Conservation (phyloP, 2,888 invertebrate species). For the Ectemnius cavifrons region DNA sequence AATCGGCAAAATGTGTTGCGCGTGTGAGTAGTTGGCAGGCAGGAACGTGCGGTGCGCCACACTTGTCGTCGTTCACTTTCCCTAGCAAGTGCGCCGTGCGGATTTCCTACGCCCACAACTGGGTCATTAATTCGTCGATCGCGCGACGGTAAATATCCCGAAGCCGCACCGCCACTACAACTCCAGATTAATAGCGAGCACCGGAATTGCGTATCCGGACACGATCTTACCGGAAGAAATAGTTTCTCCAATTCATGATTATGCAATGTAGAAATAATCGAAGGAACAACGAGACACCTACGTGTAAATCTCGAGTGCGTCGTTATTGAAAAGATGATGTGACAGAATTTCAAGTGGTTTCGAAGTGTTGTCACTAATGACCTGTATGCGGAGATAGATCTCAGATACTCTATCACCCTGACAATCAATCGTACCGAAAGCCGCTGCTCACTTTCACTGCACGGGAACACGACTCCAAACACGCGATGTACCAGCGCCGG, state of each 20-base stretch:
- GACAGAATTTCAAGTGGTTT: background rate
- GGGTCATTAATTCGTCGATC: constrained; percentile 41
- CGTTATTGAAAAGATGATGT: background rate
- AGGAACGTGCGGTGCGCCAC: constrained; percentile 36
- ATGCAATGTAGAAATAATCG: too few relatives aligned
- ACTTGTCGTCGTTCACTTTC: constrained; percentile 47
- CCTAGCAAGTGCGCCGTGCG: constrained; percentile 21
- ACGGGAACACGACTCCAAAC: constrained; percentile 10
- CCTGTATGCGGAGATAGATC: constrained; percentile 46
- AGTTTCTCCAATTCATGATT: too few relatives aligned
- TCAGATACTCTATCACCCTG: constrained; percentile 53
- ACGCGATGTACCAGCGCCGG: too few relatives aligned
- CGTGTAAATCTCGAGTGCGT: too few relatives aligned
- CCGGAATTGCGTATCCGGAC: too few relatives aligned
- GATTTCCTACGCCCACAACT: constrained; percentile 55
- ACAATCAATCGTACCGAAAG: constrained; percentile 55
- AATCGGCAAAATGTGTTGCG: constrained; percentile 13
- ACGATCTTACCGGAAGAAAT: too few relatives aligned
- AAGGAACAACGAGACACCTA: too few relatives aligned
- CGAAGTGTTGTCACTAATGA: constrained; percentile 41
- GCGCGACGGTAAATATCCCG: constrained; percentile 24
- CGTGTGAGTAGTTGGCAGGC: background rate
- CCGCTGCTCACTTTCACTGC: constrained; percentile 55
- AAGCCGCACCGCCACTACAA: background rate
- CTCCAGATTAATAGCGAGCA: too few relatives aligned